Evolutionary conservation across 1,140 invertebrate species (phyloP), one percentile per base, ranked within the genome.

Genomic region (Drosophila takahashii): DNA sequence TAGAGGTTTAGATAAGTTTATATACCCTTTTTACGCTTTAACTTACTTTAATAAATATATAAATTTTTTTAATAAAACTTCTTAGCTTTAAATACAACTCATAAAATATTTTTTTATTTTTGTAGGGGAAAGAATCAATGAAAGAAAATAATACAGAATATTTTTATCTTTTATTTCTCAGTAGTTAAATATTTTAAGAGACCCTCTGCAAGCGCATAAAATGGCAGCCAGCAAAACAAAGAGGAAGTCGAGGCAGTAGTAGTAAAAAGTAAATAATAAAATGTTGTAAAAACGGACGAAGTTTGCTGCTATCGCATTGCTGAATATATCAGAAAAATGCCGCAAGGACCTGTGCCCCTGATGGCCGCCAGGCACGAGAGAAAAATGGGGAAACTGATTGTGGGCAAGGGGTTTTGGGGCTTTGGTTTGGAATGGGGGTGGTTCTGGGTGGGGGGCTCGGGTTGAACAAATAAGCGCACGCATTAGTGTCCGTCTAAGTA

Each of bases 401-500:
- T 3, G 48, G 48, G 54, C 54, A 58, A 61, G 39, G 47, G 54
- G 70, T 52, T 45, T 34, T 32, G 29, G 29, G 29, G 6, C 9
- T 32, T 32, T 1, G 8, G 29, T 32, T 7, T 7, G 29, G 22
- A 22, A 22, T 22, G 22, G 22, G 22, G 22, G 3, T 22, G 22
- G 22, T 1, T 1, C 1, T 22, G 22, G 22, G 22, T 22, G 1
- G 1, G 22, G 22, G 22, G 22, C 22, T 22, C 34, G 57, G 48
- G 67, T 45, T 75, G 66, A 87, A 79, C 83, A 87, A 87, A 87
- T 89, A 89, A 89, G 84, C 84, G 58, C 72, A 89, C 72, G 84
- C 84, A 89, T 89, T 89, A 89, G 72, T 84, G 77, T 80, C 72
- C 79, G 52, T 69, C 84, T 89, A 84, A 87, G 84, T 89, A 89